These are phyloP conservation scores for Archaeoteleia sp. DNA, from an alignment of 2,888 invertebrate genomes.

Conservation along the genomic window DNA sequence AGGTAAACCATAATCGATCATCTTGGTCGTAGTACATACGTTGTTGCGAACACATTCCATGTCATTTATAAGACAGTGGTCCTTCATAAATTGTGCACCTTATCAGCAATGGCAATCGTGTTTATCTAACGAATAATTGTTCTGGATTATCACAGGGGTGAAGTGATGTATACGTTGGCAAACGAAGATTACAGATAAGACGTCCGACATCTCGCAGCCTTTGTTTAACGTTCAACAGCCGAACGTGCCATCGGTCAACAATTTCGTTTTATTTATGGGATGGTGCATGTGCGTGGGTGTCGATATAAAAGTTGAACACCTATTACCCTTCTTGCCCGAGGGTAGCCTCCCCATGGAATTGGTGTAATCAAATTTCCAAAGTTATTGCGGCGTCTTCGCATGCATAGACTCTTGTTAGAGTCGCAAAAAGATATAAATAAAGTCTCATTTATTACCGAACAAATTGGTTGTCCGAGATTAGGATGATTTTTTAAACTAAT, in stretches of 20 bases:
- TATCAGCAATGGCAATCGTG: conserved; percentile 68
- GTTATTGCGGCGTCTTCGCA: conserved; percentile 65
- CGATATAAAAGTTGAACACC: conserved; percentile 67
- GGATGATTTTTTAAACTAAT: conserved; percentile 34
- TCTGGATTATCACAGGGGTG: conserved; percentile 66
- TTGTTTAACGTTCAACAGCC: conserved; percentile 66
- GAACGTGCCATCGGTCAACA: conserved; percentile 64
- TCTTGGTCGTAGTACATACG: no score
- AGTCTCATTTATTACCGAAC: conserved; percentile 35
- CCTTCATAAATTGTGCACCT: conserved; percentile 64
- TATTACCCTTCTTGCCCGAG: conserved; percentile 63
- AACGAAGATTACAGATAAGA: conserved; percentile 71
- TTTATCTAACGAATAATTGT: conserved; percentile 74
- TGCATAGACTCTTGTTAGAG: conserved; percentile 30
- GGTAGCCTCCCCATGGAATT: conserved; percentile 59
- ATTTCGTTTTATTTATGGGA: conserved; percentile 73
- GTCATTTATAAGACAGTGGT: conserved; percentile 1
- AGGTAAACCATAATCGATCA: no score
- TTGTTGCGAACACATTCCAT: no score
- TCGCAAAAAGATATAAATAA: conserved; percentile 36
- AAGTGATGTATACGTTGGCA: conserved; percentile 67
- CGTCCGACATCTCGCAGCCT: conserved; percentile 63
- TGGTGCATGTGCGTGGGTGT: conserved; percentile 63
- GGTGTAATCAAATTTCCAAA: conserved; percentile 71
- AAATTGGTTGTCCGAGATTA: conserved; percentile 32